phyloP scores from a whole-genome alignment of 2,888 invertebrate species.

The Cataglyphis cursor region DNA sequence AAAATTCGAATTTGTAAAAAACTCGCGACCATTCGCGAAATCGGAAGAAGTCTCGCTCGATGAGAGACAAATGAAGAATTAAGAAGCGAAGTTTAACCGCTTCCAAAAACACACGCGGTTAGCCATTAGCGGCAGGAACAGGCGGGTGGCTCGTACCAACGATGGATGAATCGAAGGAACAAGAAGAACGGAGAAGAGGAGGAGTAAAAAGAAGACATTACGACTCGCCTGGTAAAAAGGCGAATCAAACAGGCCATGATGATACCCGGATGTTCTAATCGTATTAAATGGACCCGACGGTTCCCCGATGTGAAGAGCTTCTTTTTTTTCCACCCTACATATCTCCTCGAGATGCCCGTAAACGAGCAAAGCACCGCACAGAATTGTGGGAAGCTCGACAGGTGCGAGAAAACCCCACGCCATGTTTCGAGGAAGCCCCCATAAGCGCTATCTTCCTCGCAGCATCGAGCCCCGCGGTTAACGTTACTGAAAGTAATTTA shows the following conservation, averaged over 20 bases:
- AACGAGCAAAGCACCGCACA: constrained; percentile 71
- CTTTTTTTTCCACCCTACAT: constrained; percentile 23
- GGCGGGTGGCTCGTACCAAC: constrained; percentile 39
- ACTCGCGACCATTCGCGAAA: constrained; percentile 7
- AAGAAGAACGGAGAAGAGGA: constrained; percentile 6
- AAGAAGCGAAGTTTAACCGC: constrained; percentile 36
- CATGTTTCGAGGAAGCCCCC: constrained; percentile 61
- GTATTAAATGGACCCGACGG: constrained; percentile 75
- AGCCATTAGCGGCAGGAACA: constrained; percentile 60
- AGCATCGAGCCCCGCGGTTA: constrained; percentile 71
- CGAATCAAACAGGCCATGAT: constrained; percentile 75
- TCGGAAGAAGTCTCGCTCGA: constrained; percentile 25
- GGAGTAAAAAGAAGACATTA: constrained; percentile 67
- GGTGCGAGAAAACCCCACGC: constrained; percentile 70
- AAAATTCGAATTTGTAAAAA: constrained; percentile 1
- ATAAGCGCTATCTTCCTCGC: constrained; percentile 74
- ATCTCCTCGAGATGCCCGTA: constrained; percentile 69
- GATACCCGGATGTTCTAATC: constrained; percentile 74
- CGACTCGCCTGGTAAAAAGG: constrained; percentile 69
- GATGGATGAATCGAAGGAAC: constrained; percentile 41
- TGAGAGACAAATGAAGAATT: constrained; percentile 42
- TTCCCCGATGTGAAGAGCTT: constrained; percentile 62
- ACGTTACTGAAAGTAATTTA: constrained; percentile 78
- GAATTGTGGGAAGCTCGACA: constrained; percentile 77
- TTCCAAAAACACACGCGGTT: constrained; percentile 48